Evolutionary conservation across 2,797 vertebrate species (phyloP).

Genomic region (Ptychobarbus kaznakovi): DNA sequence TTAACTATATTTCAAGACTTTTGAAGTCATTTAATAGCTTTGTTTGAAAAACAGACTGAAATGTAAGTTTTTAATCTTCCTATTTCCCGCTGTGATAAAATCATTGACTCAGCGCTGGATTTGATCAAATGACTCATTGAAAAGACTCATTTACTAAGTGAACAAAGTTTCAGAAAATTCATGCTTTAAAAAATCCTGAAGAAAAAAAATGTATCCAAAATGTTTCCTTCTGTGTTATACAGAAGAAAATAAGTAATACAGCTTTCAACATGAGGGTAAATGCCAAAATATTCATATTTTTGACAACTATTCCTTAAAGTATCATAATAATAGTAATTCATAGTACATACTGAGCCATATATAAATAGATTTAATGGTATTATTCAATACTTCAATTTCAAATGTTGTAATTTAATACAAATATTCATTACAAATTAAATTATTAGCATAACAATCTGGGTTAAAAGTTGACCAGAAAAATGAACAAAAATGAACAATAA

Average conservation of each 20-base stretch:
- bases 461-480: neutral
- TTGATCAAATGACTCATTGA: neutral
- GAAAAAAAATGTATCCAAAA: neutral
- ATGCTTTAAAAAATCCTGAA: neutral
- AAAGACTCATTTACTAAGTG: neutral
- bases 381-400: neutral
- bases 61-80: neutral
- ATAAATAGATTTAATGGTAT: neutral
- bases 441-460: neutral
- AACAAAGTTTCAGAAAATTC: neutral
- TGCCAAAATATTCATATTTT: neutral
- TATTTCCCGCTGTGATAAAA: neutral
- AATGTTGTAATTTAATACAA: neutral
- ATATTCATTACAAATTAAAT: neutral
- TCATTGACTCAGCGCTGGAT: neutral
- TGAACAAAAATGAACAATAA: neutral
- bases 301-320: neutral
- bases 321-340: neutral
- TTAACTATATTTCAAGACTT: neutral
- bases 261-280: neutral
- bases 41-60: neutral
- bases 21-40: neutral
- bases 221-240: neutral
- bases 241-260: neutral
- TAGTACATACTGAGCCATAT: neutral